Evolutionary conservation across 2,888 invertebrate genomes (phyloP), one percentile per base, ranked within the genome.

Genomic region (Melinaea marsaeus): DNA sequence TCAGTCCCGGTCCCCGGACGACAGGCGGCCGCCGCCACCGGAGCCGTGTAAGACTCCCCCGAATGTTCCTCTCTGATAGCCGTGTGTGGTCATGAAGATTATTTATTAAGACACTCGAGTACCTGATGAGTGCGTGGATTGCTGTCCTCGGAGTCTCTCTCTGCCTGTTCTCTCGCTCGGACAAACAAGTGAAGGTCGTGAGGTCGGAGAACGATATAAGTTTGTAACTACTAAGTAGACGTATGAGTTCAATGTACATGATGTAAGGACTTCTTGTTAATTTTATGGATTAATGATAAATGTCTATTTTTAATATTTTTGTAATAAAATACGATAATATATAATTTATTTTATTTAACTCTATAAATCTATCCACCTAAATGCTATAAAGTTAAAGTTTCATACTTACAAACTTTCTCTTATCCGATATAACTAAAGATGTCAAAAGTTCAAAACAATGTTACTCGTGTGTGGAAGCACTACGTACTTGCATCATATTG

Each of bases 1-100:
- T 84, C 95, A 95, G 79, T 93, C 96, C 73, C 95, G 96, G 76
- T 81, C 94, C 73, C 95, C 96, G 51, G 85, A 82, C 37, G 86
- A 85, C 69, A 81, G 82, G 75, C 86, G 83, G 79, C 84, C 81
- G 76, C 91, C 84, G 70, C 90, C 85, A 64, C 90, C 84, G 75
- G 92, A 88, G 85, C 92, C 86, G 74, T 92, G 85, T 88, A 93
- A 84, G 87, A 92, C 90, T 61, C 90, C 90, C 45, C 90, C 90
- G 2, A 88, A 88, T 69, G 86, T 89, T 74, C 90, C 90, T 59
- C 86, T 90, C 64, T 90, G 90, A 90, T 71, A 58, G 57, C 58
- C 62, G 66, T 47, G 48, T 33, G 34, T 46, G 61, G 69, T 68
- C 75, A 79, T 78, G 80, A 76, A 32, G 60, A 75, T 81, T 82